phyloP scores from a whole-genome alignment of 2,888 invertebrate species.

The Amphipoea oculea region DNA sequence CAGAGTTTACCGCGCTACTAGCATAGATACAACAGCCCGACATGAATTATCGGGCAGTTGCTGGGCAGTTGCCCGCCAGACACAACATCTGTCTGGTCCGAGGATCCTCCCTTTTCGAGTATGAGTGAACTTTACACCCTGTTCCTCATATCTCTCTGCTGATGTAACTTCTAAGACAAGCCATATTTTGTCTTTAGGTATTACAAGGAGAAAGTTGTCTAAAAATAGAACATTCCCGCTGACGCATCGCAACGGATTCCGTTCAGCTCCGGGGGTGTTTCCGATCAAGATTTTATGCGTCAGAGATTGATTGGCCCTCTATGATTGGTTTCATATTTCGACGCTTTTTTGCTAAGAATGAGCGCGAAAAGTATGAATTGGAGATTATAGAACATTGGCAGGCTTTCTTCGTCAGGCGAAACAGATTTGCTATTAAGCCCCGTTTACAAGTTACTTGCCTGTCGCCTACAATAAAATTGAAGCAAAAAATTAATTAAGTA shows the following conservation, averaged over 20 bases:
- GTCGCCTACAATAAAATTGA: neutral
- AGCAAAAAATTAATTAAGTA: neutral
- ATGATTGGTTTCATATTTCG: conserved; percentile 45
- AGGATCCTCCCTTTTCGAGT: too few relatives aligned
- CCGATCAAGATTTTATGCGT: conserved; percentile 28
- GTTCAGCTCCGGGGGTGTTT: conserved; percentile 15
- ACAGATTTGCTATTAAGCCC: neutral
- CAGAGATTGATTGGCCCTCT: conserved; percentile 29
- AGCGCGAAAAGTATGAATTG: neutral
- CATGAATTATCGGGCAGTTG: too few relatives aligned
- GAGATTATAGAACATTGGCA: neutral
- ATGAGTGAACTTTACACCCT: too few relatives aligned
- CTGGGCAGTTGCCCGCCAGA: too few relatives aligned
- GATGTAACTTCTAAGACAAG: neutral
- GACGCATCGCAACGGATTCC: neutral
- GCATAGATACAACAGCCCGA: too few relatives aligned
- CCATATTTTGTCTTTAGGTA: neutral
- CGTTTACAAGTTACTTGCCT: neutral
- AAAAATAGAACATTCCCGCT: conserved; percentile 19
- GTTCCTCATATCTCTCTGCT: too few relatives aligned
- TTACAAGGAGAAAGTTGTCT: neutral
- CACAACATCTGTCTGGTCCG: too few relatives aligned
- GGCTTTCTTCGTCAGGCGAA: neutral
- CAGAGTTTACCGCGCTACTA: too few relatives aligned
- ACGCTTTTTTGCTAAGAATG: neutral